phyloP scores from a whole-genome alignment of 2,113 vertebrate species.

The Arizona elegans region DNA sequence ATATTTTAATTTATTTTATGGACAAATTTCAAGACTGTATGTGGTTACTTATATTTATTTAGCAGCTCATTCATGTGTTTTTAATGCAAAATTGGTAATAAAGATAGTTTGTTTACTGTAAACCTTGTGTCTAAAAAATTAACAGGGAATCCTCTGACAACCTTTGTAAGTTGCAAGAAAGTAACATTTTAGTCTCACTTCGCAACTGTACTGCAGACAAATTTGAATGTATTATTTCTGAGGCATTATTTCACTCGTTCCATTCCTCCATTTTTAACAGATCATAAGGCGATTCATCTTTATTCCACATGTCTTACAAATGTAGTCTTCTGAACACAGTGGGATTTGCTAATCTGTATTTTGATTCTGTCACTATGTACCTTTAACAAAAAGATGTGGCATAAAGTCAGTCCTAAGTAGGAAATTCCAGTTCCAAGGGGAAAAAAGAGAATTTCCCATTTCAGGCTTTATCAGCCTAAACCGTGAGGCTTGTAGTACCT shows the following conservation, averaged over 20 bases:
- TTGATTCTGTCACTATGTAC: neutral
- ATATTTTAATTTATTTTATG: neutral
- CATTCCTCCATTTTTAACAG: neutral
- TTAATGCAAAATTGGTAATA: neutral
- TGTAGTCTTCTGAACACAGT: neutral
- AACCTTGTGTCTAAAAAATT: neutral
- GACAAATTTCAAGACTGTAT: neutral
- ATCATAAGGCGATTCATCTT: neutral
- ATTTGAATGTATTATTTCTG: neutral
- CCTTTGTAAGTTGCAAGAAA: neutral
- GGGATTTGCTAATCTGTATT: neutral
- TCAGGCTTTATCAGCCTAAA: neutral
- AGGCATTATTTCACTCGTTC: neutral
- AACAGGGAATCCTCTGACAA: neutral
- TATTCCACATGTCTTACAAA: neutral
- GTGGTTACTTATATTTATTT: neutral
- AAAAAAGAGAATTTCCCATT: neutral
- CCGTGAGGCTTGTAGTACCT: neutral
- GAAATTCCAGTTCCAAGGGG: neutral
- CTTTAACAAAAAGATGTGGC: neutral
- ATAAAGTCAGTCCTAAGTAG: neutral
- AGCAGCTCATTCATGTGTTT: neutral
- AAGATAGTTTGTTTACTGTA: neutral
- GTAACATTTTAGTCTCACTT: neutral
- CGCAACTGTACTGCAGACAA: neutral